Conservation (phyloP, 2,888 invertebrate genomes). For the Dascillus cervinus region DNA sequence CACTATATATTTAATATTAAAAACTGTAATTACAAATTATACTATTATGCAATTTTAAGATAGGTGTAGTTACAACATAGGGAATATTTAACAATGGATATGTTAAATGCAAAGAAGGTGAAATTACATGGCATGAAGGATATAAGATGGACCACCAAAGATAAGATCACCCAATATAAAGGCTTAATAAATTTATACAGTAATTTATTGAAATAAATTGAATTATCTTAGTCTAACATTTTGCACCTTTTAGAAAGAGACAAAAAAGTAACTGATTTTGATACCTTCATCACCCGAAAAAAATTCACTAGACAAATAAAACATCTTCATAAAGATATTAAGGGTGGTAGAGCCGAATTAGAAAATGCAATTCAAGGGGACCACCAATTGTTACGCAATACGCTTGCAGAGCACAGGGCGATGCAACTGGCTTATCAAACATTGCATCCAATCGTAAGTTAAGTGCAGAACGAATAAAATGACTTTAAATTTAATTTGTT, state of each 20-base stretch:
- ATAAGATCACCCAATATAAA: constrained; percentile 58
- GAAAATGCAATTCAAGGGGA: constrained; percentile 53
- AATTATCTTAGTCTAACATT: not conserved
- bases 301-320: constrained; percentile 51
- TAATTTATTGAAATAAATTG: constrained; percentile 29
- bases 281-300: constrained; percentile 42
- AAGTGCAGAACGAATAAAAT: constrained; percentile 8
- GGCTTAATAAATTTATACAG: constrained; percentile 58
- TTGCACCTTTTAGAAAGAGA: constrained; percentile 47
- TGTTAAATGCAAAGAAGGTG: constrained; percentile 51
- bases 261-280: constrained; percentile 50
- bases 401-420: constrained; percentile 49
- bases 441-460: constrained; percentile 35
- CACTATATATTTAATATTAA: too few species aligned
- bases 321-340: constrained; percentile 49
- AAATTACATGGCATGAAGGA: constrained; percentile 56
- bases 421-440: constrained; percentile 51
- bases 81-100: too few species aligned
- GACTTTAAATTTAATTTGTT: constrained; percentile 18
- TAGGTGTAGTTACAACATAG: too few species aligned
- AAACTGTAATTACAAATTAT: too few species aligned
- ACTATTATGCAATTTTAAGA: too few species aligned
- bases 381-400: constrained; percentile 50
- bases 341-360: constrained; percentile 47
- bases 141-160: constrained; percentile 55